phyloP scores from a whole-genome alignment of 2,113 vertebrate species.

The Physeter macrocephalus region DNA sequence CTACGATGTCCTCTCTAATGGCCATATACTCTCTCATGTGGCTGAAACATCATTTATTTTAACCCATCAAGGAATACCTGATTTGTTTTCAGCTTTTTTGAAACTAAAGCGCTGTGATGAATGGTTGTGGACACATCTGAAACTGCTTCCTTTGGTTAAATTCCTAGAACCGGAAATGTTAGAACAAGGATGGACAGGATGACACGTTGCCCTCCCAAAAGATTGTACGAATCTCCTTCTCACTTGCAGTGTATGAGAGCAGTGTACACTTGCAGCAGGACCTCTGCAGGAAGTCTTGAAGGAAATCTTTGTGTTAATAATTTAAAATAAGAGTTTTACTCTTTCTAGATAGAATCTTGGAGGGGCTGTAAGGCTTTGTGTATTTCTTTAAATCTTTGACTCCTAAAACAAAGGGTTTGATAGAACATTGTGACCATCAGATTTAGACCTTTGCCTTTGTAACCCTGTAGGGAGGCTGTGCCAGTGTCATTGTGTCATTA shows the following conservation, averaged over 20 bases:
- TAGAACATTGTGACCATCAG: background rate
- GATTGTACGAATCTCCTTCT: background rate
- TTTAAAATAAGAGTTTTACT: background rate
- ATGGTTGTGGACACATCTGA: background rate
- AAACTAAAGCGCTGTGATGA: background rate
- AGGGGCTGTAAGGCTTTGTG: background rate
- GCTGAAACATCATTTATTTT: background rate
- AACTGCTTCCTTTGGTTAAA: background rate
- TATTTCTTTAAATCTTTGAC: slow-evolving; percentile 7
- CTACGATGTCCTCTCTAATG: background rate
- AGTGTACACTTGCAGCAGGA: background rate
- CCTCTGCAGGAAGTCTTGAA: background rate
- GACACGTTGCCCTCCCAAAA: background rate
- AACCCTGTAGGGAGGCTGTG: slow-evolving; percentile 92
- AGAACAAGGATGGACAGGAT: background rate
- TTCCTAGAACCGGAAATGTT: slow-evolving; percentile 22
- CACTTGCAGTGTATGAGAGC: background rate
- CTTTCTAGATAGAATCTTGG: background rate
- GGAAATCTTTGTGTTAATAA: background rate
- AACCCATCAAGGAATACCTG: background rate
- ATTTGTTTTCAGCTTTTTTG: background rate
- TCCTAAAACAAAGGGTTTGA: background rate
- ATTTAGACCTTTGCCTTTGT: slow-evolving; percentile 56
- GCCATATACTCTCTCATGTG: background rate
- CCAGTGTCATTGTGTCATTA: slow-evolving; percentile 95